A percentile compares a stretch with the other conserved stretches of the same genome.
Conservation (phyloP, 2,113 vertebrate species). For the Rhizomys pruinosus region DNA sequence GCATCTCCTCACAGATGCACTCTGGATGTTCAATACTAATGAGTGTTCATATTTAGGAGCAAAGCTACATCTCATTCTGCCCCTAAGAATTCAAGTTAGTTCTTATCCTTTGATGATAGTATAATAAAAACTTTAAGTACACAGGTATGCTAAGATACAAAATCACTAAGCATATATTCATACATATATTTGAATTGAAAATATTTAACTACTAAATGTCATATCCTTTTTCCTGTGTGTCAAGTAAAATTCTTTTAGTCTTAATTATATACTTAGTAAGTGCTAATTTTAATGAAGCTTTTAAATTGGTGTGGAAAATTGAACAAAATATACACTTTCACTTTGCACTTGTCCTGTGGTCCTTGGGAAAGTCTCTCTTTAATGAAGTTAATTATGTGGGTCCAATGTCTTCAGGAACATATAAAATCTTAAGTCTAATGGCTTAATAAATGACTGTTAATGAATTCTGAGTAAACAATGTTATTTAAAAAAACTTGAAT, state of each 20-base stretch:
- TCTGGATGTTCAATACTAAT: background rate
- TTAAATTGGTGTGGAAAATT: conserved; percentile 28
- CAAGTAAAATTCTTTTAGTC: background rate
- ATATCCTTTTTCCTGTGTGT: background rate
- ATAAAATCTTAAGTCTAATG: conserved; percentile 61
- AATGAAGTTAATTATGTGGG: conserved; percentile 51
- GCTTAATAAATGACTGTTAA: conserved; percentile 57
- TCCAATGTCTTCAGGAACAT: conserved; percentile 37
- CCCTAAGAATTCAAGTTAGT: background rate
- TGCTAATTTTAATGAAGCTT: conserved; percentile 18
- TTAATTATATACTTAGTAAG: background rate
- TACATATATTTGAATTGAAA: background rate
- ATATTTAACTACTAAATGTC: background rate
- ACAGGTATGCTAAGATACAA: background rate
- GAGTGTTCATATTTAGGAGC: background rate
- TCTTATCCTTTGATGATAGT: background rate
- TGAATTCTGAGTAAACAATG: conserved; percentile 48
- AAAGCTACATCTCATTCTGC: background rate
- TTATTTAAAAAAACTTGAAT: background rate
- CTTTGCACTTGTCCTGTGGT: background rate
- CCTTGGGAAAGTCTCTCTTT: conserved; percentile 17
- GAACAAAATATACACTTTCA: conserved; percentile 64
- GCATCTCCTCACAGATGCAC: background rate
- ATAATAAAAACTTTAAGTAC: background rate
- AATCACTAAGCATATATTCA: background rate